Conservation (phyloP, 1,140 invertebrate genomes). For the Hycleus phaleratus region DNA sequence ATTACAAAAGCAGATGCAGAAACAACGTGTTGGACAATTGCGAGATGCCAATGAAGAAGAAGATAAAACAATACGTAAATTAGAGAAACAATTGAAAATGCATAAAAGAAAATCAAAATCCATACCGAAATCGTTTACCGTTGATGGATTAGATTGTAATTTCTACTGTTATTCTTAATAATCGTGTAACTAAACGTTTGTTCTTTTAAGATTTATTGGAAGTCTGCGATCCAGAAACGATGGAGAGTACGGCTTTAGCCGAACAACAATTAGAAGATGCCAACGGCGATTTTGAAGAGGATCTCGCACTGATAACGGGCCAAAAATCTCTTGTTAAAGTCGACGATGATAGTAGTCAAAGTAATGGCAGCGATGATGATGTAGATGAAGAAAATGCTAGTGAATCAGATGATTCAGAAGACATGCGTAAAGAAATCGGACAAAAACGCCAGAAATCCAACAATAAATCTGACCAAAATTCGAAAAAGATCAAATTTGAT, state of each 20-base stretch:
- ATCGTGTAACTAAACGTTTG: neutral
- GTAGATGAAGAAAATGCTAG: neutral
- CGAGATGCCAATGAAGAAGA: conserved; percentile 61
- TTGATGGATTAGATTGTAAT: conserved; percentile 81
- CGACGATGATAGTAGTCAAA: neutral
- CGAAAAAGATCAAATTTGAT: conserved; percentile 15
- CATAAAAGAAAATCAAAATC: conserved; percentile 69
- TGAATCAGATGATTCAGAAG: conserved; percentile 12
- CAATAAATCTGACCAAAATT: neutral
- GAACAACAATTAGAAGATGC: conserved; percentile 55
- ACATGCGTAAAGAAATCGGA: conserved; percentile 17
- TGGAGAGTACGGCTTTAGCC: conserved; percentile 52
- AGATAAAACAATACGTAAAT: conserved; percentile 67
- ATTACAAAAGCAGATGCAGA: conserved; percentile 47
- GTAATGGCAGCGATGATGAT: neutral
- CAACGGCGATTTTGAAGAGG: conserved; percentile 59
- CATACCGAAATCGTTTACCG: conserved; percentile 67
- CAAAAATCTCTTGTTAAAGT: conserved; percentile 7
- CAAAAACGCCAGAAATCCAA: neutral
- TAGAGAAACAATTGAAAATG: conserved; percentile 78
- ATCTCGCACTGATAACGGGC: conserved; percentile 44
- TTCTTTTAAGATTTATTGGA: conserved; percentile 63
- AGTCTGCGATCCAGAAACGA: conserved; percentile 66
- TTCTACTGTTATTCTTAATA: neutral
- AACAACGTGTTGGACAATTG: conserved; percentile 54